phyloP scores from a whole-genome alignment of 2,113 vertebrate genomes.

The Progne subis region DNA sequence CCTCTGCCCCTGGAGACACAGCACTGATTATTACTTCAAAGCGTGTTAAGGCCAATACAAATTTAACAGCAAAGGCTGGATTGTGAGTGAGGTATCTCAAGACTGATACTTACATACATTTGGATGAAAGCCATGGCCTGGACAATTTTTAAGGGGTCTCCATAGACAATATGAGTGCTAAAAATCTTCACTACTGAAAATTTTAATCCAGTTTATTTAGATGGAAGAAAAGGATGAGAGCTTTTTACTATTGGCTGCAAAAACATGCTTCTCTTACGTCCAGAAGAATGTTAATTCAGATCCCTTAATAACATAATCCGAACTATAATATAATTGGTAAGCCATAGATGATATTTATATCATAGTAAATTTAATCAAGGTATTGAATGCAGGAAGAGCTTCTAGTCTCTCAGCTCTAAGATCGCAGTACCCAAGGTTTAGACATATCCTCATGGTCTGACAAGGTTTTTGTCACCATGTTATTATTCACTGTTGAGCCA shows the following conservation, averaged over 20 bases:
- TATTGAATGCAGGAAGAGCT: background rate
- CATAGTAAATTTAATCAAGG: background rate
- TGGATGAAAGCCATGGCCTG: background rate
- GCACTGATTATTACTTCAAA: conserved; percentile 22
- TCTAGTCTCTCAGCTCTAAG: background rate
- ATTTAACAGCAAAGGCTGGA: background rate
- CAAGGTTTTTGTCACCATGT: background rate
- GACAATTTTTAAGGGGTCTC: background rate
- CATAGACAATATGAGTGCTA: background rate
- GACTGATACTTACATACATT: background rate
- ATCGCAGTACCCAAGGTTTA: background rate
- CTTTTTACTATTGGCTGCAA: background rate
- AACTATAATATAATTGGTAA: conserved; percentile 7
- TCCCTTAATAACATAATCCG: background rate
- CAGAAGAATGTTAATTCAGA: conserved; percentile 11
- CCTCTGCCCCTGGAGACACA: background rate
- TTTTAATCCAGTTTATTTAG: background rate
- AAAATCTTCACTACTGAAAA: background rate
- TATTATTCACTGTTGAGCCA: background rate
- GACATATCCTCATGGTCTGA: rapidly evolving
- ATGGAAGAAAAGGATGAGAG: background rate
- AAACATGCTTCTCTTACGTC: background rate
- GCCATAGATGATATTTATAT: conserved; percentile 3
- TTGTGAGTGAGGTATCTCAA: background rate
- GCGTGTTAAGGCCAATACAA: background rate